Percentiles rank a stretch among this genome's conserved stretches.
Evolutionary conservation across 2,888 invertebrate species (phyloP).

Genomic region (Malacosoma neustria): DNA sequence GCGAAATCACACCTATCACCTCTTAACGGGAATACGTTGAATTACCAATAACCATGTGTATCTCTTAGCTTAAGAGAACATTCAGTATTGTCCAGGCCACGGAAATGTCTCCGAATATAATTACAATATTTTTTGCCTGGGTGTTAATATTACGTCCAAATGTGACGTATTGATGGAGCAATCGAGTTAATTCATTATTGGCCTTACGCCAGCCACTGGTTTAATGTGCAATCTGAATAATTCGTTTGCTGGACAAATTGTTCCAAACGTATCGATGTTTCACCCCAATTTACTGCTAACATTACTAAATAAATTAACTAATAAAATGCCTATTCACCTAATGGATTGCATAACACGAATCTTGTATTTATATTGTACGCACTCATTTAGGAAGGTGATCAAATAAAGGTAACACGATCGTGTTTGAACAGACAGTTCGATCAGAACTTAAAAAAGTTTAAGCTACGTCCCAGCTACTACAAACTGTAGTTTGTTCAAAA

Average conservation of each 20-base stretch:
- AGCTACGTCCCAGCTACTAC: too few species aligned
- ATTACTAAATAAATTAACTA: neutral
- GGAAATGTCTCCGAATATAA: neutral
- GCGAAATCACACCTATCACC: too few species aligned
- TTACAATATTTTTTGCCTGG: neutral
- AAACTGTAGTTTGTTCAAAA: too few species aligned
- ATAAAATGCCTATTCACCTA: slow-evolving; percentile 2
- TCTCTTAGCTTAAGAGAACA: neutral
- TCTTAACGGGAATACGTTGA: too few species aligned
- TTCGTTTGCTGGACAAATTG: slow-evolving; percentile 20
- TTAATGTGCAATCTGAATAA: slow-evolving; percentile 33
- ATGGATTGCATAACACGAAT: too few species aligned
- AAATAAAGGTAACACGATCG: too few species aligned
- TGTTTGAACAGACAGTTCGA: too few species aligned
- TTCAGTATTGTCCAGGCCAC: neutral
- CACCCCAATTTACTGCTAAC: neutral
- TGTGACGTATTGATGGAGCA: slow-evolving; percentile 22
- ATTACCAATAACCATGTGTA: too few species aligned
- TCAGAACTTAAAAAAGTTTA: too few species aligned
- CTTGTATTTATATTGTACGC: too few species aligned
- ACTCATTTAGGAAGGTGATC: too few species aligned
- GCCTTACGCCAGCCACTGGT: slow-evolving; percentile 23
- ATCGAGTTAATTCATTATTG: slow-evolving; percentile 29
- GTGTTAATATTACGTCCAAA: slow-evolving; percentile 12
- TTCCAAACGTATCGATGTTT: slow-evolving; percentile 5